Conservation (phyloP, 2,797 vertebrate genomes). For the Sus cebifrons region DNA sequence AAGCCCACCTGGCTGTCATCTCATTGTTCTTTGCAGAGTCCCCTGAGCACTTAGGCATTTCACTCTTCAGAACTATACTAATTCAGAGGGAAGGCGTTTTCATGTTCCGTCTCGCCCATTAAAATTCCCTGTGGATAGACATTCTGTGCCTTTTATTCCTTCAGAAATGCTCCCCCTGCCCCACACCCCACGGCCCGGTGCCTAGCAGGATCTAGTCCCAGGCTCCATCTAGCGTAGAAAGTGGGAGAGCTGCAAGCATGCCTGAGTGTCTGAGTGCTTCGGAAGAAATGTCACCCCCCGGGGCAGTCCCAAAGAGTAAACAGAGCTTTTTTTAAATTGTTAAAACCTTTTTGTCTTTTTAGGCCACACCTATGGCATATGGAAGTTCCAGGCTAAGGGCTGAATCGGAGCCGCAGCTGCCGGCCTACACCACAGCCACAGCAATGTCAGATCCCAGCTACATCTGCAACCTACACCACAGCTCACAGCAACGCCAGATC, state of each 20-base stretch:
- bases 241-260: conserved; percentile 33
- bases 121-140: conserved; percentile 73
- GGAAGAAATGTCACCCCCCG: conserved; percentile 55
- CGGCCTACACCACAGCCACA: too few species aligned
- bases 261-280: background rate
- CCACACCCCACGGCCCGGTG: background rate
- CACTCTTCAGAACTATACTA: conserved; percentile 68
- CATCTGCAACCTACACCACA: too few species aligned
- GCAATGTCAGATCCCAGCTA: too few species aligned
- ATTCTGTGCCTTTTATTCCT: conserved; percentile 65
- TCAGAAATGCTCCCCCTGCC: conserved; percentile 3
- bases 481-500: too few species aligned
- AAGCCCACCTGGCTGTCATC: conserved; percentile 72
- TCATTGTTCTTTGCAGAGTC: conserved; percentile 73
- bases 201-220: conserved; percentile 64
- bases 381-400: too few species aligned
- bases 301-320: background rate
- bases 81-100: conserved; percentile 70
- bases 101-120: conserved; percentile 75
- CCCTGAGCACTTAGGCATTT: conserved; percentile 71
- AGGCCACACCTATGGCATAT: too few species aligned
- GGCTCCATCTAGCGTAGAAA: conserved; percentile 75
- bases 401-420: too few species aligned
- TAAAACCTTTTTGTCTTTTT: too few species aligned
- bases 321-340: background rate